These are phyloP conservation scores for Mellivora capensis DNA, from an alignment of 2,113 vertebrate species.

Conservation along the genomic window DNA sequence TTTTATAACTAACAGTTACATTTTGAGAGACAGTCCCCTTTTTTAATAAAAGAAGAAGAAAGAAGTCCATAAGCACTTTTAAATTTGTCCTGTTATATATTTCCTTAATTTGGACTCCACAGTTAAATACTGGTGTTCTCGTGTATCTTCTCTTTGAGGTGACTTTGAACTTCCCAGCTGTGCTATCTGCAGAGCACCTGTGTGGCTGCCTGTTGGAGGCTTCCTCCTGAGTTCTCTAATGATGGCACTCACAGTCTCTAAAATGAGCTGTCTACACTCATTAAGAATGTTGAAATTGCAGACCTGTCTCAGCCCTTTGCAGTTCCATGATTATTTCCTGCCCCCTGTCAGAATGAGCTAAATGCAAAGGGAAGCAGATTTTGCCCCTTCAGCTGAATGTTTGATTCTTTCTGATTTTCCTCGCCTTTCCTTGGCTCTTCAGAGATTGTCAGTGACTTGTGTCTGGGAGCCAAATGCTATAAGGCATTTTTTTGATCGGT, in stretches of 20 bases:
- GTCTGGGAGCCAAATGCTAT: constrained; percentile 21
- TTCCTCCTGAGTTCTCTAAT: constrained; percentile 38
- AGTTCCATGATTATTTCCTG: constrained; percentile 37
- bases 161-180: constrained; percentile 50
- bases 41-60: constrained; percentile 7
- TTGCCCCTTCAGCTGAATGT: not conserved
- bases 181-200: constrained; percentile 34
- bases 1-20: not conserved
- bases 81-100: not conserved
- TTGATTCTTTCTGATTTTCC: constrained; percentile 45
- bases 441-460: not conserved
- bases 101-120: not conserved
- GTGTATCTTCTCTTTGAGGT: constrained; percentile 35
- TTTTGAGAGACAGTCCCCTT: not conserved
- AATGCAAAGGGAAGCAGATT: constrained; percentile 14
- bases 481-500: not conserved
- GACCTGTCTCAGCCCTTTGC: constrained; percentile 25
- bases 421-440: not conserved
- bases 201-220: constrained; percentile 44
- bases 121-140: not conserved
- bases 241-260: constrained; percentile 31
- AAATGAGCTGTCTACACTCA: constrained; percentile 45
- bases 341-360: not conserved
- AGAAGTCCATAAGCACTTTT: not conserved
- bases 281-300: constrained; percentile 54